Base-by-base conservation (phyloP, 2,797 vertebrate species). In the Crenuchus spilurus region DNA sequence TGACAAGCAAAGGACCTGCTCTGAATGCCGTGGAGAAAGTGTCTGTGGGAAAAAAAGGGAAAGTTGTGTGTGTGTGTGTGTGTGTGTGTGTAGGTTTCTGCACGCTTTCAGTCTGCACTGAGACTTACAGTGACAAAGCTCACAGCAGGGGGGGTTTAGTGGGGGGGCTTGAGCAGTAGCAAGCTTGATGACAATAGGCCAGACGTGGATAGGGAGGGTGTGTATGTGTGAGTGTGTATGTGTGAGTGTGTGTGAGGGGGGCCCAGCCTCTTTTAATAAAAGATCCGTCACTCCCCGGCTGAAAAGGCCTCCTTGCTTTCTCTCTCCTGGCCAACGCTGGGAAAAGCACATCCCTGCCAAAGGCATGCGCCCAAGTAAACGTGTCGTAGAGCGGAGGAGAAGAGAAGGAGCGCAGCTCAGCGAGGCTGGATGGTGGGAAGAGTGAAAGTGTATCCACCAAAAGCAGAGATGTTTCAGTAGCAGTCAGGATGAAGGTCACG, bases 51-150 rank as follows among this genome's bases (percentile, higher is more conserved):
- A 68, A 69, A 52, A 67, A 51, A 22, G 28, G 20, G 63, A 74
- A 48, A 84, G 82, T 85, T 87, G 84, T 86, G 88, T 20, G 30
- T 30, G 81, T 82, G 80, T 88, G 90, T 87, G 86, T 83, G 76
- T 85, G 82, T 84, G 84, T 82, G 41, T 72, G 22, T 75, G 31
- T 28, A 57, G 46, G 75, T 26, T 70, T 77, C 65, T 73, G 61
- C 61, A 74, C 26, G 49, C 86, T 89, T 86, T 86, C 86, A 85
- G 90, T 87, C 83, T 89, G 85, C 78, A 86, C 87, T 87, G 83
- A 91, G 90, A 92, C 89, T 92, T 93, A 92, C 92, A 92, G 91
- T 93, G 86, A 92, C 90, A 93, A 93, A 90, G 90, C 88, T 77
- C 80, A 74, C 63, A 68, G 73, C 44, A 49, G 75, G 75, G 61